phyloP scores from a whole-genome alignment of 2,888 invertebrate species.

The Nematopogon swammerdamellus region DNA sequence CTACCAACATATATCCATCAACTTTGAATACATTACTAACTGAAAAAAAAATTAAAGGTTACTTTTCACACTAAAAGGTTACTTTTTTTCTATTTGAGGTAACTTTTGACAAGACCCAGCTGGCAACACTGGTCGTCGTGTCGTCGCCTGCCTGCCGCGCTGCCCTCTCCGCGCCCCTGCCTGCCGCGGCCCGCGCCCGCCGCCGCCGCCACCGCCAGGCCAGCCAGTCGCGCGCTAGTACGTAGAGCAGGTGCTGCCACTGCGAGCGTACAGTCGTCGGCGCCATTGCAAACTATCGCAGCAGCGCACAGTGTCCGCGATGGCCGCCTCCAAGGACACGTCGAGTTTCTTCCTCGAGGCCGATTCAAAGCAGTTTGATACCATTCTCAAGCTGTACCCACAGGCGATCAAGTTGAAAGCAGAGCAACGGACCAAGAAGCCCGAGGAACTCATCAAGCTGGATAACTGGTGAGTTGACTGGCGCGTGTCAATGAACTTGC shows the following conservation, averaged over 20 bases:
- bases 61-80: too few relatives aligned
- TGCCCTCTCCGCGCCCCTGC: too few relatives aligned
- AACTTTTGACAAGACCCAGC: too few relatives aligned
- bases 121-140: too few relatives aligned
- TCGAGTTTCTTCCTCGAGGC: conserved; percentile 92
- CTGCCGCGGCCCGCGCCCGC: too few relatives aligned
- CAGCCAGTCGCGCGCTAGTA: conserved; percentile 27
- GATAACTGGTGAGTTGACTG: conserved; percentile 95
- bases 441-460: conserved; percentile 91
- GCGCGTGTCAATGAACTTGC: conserved; percentile 60
- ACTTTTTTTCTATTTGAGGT: too few relatives aligned
- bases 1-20: too few relatives aligned
- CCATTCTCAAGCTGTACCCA: conserved; percentile 87
- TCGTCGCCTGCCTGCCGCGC: too few relatives aligned
- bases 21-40: too few relatives aligned
- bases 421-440: conserved; percentile 86
- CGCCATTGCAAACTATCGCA: conserved; percentile 56
- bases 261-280: conserved; percentile 47
- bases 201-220: too few relatives aligned
- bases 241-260: conserved; percentile 60
- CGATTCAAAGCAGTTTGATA: conserved; percentile 81
- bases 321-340: conserved; percentile 86
- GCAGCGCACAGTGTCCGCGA: conserved; percentile 63
- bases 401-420: conserved; percentile 89
- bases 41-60: too few relatives aligned